Base-by-base conservation (phyloP, 2,797 vertebrate species). In the Pangasius macronema region DNA sequence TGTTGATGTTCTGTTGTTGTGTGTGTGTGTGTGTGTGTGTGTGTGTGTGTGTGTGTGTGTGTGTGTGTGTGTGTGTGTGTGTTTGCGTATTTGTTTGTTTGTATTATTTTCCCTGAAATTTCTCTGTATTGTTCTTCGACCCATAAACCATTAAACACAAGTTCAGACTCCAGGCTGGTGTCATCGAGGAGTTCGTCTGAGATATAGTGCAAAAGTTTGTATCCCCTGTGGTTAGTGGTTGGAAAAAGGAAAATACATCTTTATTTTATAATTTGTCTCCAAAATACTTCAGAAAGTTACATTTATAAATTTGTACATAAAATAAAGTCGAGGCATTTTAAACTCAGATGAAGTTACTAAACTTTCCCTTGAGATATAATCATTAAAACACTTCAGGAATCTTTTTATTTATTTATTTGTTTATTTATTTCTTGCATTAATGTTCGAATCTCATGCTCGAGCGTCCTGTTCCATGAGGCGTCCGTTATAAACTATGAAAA, bases 101-200 rank as follows among this genome's bases (percentile, higher is more conserved):
- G 3, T 8, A 10, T 5, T 73, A n/a, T 24, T 57, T 24, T 39
- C 0, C 33, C 22, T 59, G 20, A 59, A 59, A 36, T 36, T 80
- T 59, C 20, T 61, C 55, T 61, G 55, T 42, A 81, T 81, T 81
- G 55, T 81, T 81, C 6, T 55, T 77, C 16, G 9, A 20, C 75
- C n/a, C 75, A 55, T 61, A 81, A 81, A 42, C 22, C 33, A 81
- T 81, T 61, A 61, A 81, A 81, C 79, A 42, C 22, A 61, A 10
- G 11, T 42, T 42, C 79, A 39, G 79, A 61, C 36, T 24, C 2
- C 55, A 42, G 55, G 24, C 79, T 16, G 53, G 30, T 7, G 11
- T 81, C 79, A 22, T n/a, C 2, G 14, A 49, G 72, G 72, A 27
- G 10, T 73, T 27, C 1, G 39, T 8, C 20, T 11, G 36, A 72